These are phyloP conservation scores for Dolichallabes microphthalmus DNA, from an alignment of 2,113 vertebrate species.

Conservation along the genomic window DNA sequence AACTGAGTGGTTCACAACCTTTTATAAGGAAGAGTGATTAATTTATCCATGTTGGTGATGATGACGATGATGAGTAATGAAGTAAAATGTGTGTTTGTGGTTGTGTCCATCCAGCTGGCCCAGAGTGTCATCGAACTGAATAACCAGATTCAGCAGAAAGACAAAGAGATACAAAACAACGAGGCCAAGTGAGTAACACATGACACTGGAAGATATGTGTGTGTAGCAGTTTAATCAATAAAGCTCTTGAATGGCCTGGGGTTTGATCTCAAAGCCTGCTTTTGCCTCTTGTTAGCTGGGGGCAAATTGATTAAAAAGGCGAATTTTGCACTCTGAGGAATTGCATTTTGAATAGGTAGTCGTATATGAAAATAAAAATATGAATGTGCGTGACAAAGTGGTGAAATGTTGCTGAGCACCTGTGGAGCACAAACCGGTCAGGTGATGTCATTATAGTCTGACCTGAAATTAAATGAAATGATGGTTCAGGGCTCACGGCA, in stretches of 20 bases:
- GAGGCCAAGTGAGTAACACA: constrained; percentile 84
- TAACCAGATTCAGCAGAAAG: constrained; percentile 93
- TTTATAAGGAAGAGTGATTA: no score
- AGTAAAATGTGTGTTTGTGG: constrained; percentile 8
- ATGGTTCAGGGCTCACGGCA: not conserved
- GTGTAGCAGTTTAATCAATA: not conserved
- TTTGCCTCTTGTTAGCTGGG: no score
- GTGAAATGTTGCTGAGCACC: not conserved
- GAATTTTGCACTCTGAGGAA: not conserved
- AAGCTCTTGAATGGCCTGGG: not conserved
- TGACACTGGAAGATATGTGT: not conserved
- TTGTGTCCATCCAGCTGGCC: constrained; percentile 76
- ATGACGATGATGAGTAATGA: not conserved
- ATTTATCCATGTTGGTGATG: no score
- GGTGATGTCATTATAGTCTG: not conserved
- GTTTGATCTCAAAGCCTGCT: not conserved
- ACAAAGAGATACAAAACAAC: constrained; percentile 91
- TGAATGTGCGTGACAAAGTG: not conserved
- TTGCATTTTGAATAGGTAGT: not conserved
- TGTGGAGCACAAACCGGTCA: not conserved
- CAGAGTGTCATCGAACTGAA: constrained; percentile 95
- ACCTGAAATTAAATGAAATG: not conserved
- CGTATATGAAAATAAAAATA: not conserved
- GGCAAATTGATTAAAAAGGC: no score
- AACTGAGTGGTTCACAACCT: no score